A percentile compares a stretch with the other conserved stretches of the same genome.
Conservation (phyloP, 2,113 vertebrate genomes). For the Lagopus leucura region DNA sequence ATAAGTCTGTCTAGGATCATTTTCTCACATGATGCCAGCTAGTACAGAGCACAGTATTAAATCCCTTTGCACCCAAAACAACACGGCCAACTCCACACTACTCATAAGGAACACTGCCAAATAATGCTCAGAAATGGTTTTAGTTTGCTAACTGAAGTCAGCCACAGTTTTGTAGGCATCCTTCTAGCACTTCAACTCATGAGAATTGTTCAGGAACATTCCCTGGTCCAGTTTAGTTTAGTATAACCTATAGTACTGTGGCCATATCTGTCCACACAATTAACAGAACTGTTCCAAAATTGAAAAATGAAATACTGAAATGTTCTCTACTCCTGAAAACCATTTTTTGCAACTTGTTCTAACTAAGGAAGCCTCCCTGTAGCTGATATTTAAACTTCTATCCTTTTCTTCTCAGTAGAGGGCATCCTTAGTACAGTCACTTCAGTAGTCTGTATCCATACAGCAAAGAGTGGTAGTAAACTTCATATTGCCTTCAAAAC, state of each 20-base stretch:
- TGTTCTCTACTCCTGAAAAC: neutral
- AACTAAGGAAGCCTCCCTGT: neutral
- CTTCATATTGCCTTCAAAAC: neutral
- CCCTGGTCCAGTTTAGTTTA: neutral
- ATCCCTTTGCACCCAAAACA: neutral
- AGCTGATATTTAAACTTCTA: neutral
- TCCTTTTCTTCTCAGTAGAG: conserved; percentile 68
- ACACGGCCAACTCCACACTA: neutral
- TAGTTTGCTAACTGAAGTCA: neutral
- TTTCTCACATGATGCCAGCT: neutral
- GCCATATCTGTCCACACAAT: neutral
- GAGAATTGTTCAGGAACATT: neutral
- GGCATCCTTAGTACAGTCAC: conserved; percentile 70
- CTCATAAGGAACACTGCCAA: neutral
- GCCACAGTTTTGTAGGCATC: neutral
- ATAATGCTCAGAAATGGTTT: neutral
- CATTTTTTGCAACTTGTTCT: neutral
- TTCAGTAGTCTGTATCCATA: neutral
- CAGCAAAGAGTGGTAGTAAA: neutral
- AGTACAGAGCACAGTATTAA: neutral
- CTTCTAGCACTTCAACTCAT: neutral
- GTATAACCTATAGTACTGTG: neutral
- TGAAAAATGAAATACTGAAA: neutral
- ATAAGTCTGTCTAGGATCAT: neutral
- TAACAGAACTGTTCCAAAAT: neutral